Percentiles rank a stretch among this genome's conserved stretches.
phyloP scores from a whole-genome alignment of 2,888 invertebrate species.

The Tenthredo livida region DNA sequence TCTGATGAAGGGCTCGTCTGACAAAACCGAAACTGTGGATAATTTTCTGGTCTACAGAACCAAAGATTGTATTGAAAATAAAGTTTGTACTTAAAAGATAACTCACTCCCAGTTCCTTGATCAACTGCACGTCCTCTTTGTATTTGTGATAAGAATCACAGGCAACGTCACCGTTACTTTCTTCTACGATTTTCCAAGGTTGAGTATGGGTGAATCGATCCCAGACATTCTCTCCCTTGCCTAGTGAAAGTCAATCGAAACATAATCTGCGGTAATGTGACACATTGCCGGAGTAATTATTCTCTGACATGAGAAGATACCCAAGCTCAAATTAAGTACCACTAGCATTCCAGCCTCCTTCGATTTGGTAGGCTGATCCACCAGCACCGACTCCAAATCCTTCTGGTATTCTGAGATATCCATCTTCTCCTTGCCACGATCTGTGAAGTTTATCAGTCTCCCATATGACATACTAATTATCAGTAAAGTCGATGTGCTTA shows the following conservation, averaged over 20 bases:
- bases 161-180: slow-evolving; percentile 82
- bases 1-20: no score
- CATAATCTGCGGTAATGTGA: not conserved
- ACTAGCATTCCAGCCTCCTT: slow-evolving; percentile 83
- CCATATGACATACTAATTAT: not conserved
- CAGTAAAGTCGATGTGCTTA: not conserved
- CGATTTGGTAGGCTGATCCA: slow-evolving; percentile 83
- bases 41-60: no score
- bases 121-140: slow-evolving; percentile 81
- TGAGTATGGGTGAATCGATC: slow-evolving; percentile 82
- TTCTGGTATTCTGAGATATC: slow-evolving; percentile 61
- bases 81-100: not conserved
- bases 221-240: slow-evolving; percentile 85
- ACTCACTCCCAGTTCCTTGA: slow-evolving; percentile 80
- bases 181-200: slow-evolving; percentile 80
- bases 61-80: not conserved
- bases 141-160: slow-evolving; percentile 85
- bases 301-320: not conserved
- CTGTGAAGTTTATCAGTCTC: not conserved
- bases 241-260: slow-evolving; percentile 72
- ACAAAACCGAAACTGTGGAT: not conserved
- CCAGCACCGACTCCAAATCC: slow-evolving; percentile 67
- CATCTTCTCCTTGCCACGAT: slow-evolving; percentile 2
- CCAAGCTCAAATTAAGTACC: slow-evolving; percentile 78
- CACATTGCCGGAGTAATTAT: not conserved